Evolutionary conservation across 1,140 invertebrate genomes (phyloP).

Genomic region (Apis cerana): DNA sequence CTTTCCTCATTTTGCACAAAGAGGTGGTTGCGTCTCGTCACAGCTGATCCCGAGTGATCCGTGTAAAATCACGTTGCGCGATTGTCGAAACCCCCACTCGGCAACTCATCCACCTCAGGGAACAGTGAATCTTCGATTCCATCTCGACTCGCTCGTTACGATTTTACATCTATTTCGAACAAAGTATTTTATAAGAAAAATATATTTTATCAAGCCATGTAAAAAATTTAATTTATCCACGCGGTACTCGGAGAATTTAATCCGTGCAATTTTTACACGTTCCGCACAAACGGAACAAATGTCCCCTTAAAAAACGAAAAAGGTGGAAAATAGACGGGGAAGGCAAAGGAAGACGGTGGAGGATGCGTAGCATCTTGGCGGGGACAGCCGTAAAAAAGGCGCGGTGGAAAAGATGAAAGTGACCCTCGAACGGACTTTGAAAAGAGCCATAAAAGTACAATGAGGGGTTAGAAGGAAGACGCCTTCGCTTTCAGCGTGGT

Average conservation of each 20-base stretch:
- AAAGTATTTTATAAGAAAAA: no score
- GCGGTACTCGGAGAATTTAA: background rate
- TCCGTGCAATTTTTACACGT: slow-evolving; percentile 18
- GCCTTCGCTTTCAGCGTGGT: slow-evolving; percentile 48
- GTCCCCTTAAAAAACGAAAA: background rate
- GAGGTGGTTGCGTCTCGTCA: slow-evolving; percentile 24
- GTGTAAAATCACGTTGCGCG: slow-evolving; percentile 54
- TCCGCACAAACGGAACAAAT: background rate
- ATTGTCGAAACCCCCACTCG: slow-evolving; percentile 26
- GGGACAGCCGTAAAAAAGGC: slow-evolving; percentile 43
- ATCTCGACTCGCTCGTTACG: background rate
- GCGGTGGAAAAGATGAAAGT: slow-evolving; percentile 54
- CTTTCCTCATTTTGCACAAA: slow-evolving; percentile 39
- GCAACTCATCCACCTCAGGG: background rate
- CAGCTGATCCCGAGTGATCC: slow-evolving; percentile 52
- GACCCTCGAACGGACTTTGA: slow-evolving; percentile 54
- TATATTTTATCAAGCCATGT: background rate
- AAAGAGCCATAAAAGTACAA: slow-evolving; percentile 66
- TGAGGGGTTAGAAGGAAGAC: slow-evolving; percentile 50
- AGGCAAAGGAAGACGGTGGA: background rate
- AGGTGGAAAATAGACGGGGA: background rate
- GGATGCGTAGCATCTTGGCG: slow-evolving; percentile 24
- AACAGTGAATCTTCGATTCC: slow-evolving; percentile 6
- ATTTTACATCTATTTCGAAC: background rate
- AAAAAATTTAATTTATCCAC: background rate